Conservation (phyloP, 1,140 invertebrate genomes). For the Luehdorfia chinensis region DNA sequence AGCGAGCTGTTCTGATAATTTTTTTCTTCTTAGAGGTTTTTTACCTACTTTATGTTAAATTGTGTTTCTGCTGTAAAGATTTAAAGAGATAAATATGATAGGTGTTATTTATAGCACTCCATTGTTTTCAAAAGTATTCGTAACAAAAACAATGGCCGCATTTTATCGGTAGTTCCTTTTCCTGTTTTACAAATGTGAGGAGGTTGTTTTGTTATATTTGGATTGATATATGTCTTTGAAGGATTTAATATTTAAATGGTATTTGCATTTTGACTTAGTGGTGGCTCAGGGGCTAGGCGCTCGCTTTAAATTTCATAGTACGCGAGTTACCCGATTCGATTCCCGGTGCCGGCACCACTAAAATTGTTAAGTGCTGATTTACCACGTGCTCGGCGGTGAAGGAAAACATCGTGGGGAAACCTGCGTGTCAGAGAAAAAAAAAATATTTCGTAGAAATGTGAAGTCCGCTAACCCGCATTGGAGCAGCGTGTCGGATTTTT, state of each 20-base stretch:
- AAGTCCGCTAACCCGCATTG: too few relatives aligned
- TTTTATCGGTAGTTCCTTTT: slow-evolving; percentile 4
- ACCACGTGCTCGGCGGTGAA: too few relatives aligned
- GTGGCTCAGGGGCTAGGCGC: too few relatives aligned
- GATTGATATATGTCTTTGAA: slow-evolving; percentile 4
- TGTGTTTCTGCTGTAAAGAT: not conserved
- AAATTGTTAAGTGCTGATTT: too few relatives aligned
- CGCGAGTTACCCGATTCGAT: too few relatives aligned
- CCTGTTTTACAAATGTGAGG: slow-evolving; percentile 12
- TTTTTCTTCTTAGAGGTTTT: slow-evolving; percentile 1
- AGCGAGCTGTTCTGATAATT: not conserved
- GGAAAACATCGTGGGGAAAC: too few relatives aligned
- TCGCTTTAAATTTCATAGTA: too few relatives aligned
- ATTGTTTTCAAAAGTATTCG: slow-evolving; percentile 13
- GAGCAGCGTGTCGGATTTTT: too few relatives aligned
- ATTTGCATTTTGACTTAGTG: not conserved
- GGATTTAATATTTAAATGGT: not conserved
- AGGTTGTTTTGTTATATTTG: slow-evolving; percentile 9
- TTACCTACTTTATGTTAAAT: not conserved
- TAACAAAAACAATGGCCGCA: slow-evolving; percentile 6
- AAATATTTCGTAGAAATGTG: too few relatives aligned
- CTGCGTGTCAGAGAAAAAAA: too few relatives aligned
- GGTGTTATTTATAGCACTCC: slow-evolving; percentile 4
- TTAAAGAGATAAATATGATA: slow-evolving; percentile 5
- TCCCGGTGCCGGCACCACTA: too few relatives aligned